Conservation (phyloP, 2,797 vertebrate genomes). For the Podargus strigoides region DNA sequence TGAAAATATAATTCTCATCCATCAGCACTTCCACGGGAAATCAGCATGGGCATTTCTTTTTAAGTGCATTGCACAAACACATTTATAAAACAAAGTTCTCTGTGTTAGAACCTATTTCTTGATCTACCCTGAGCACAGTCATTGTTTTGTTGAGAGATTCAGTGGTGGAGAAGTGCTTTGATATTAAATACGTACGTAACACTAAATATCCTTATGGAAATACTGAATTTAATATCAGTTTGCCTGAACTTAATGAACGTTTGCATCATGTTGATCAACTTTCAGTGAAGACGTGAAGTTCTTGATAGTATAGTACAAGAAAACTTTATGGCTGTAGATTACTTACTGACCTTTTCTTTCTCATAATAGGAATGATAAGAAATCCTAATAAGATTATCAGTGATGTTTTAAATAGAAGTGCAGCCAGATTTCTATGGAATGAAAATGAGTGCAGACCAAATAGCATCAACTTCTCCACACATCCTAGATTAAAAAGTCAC, state of each 20-base stretch:
- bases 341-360: constrained; percentile 29
- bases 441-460: constrained; percentile 3
- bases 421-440: neutral
- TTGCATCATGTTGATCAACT: constrained; percentile 1
- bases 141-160: neutral
- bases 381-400: neutral
- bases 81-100: constrained; percentile 14
- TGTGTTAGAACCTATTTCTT: neutral
- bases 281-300: neutral
- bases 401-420: constrained; percentile 15
- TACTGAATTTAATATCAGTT: neutral
- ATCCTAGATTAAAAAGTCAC: constrained; percentile 15
- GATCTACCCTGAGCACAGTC: neutral
- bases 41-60: neutral
- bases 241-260: neutral
- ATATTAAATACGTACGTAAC: neutral
- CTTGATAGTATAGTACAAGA: neutral
- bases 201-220: neutral
- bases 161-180: neutral
- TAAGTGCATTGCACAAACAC: neutral
- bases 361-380: neutral
- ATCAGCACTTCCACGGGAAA: neutral
- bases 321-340: constrained; percentile 45
- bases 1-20: neutral
- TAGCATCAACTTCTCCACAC: neutral